Evolutionary conservation across 2,113 vertebrate genomes (phyloP).

Genomic region (Alectura lathami): DNA sequence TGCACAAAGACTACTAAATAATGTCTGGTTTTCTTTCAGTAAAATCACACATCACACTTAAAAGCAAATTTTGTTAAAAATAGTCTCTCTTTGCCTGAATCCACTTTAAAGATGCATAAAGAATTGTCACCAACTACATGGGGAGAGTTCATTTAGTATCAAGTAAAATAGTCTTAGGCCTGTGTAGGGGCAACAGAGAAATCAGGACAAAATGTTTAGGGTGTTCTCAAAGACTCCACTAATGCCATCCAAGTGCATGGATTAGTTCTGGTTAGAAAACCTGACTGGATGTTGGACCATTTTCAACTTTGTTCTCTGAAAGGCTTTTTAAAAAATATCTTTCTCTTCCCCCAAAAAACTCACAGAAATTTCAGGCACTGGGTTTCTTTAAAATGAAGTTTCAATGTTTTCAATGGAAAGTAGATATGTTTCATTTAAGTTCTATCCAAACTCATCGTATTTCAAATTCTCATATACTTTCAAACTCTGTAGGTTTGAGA

Average conservation of each 20-base stretch:
- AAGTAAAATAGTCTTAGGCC: not conserved
- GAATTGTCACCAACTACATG: not conserved
- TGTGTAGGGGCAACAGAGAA: not conserved
- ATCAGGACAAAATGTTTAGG: not conserved
- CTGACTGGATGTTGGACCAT: accelerated
- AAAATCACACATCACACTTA: not conserved
- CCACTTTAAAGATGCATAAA: not conserved
- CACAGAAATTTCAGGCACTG: not conserved
- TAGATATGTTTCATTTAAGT: not conserved
- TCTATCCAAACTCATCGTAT: not conserved
- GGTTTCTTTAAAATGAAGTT: not conserved
- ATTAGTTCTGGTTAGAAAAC: not conserved
- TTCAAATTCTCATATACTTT: not conserved
- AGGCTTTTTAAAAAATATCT: not conserved
- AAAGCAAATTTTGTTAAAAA: not conserved
- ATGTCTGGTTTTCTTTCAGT: not conserved
- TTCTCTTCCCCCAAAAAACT: not conserved
- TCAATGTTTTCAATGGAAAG: not conserved
- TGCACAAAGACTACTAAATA: not conserved
- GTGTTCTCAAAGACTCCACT: not conserved
- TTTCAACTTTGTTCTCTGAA: not conserved
- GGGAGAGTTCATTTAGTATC: not conserved
- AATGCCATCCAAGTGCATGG: not conserved
- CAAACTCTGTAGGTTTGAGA: not conserved
- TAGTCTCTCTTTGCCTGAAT: not conserved